Evolutionary conservation across 2,797 vertebrate species (phyloP).

Genomic region (Simalia tracyae): DNA sequence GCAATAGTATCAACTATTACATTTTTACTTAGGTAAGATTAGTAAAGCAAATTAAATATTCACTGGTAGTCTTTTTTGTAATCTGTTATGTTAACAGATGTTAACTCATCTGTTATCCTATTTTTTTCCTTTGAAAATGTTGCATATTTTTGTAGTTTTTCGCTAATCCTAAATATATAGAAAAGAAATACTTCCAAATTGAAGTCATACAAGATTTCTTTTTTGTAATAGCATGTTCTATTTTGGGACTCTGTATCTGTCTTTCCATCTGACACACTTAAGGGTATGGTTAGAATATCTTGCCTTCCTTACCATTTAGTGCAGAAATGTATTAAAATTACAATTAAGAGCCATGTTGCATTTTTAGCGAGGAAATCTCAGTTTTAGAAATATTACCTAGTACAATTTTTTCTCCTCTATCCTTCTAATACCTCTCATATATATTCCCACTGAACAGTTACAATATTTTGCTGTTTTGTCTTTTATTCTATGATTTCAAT

Average conservation of each 20-base stretch:
- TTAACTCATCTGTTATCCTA: background rate
- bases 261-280: background rate
- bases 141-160: background rate
- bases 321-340: background rate
- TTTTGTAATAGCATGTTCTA: background rate
- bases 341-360: too few species aligned
- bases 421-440: background rate
- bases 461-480: background rate
- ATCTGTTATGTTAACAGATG: background rate
- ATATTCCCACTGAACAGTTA: background rate
- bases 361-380: background rate
- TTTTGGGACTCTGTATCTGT: background rate
- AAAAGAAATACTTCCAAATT: background rate
- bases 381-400: background rate
- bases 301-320: background rate
- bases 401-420: background rate
- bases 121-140: background rate
- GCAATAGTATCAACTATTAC: too few species aligned
- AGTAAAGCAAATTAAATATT: background rate
- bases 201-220: background rate
- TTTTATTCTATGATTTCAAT: background rate
- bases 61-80: background rate
- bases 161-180: background rate
- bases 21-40: background rate
- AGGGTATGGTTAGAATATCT: background rate